Percentiles rank a stretch among this genome's conserved stretches.
Evolutionary conservation across 2,888 invertebrate genomes (phyloP).

Genomic region (Drosophila sordidula): DNA sequence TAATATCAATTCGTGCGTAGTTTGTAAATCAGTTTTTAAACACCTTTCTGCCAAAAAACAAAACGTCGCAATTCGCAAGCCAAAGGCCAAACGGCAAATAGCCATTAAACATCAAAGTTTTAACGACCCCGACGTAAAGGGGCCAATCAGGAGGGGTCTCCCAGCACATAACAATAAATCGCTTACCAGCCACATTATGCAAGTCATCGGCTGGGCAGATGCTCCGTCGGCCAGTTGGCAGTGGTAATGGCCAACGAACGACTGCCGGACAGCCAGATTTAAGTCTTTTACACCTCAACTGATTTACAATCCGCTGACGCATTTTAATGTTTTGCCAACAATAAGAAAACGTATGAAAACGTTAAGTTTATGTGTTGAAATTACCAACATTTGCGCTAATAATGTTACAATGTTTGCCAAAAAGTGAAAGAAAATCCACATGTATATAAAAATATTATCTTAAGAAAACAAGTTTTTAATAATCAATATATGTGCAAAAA

Average conservation of each 20-base stretch:
- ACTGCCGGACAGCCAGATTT: background rate
- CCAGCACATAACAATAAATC: slow-evolving; percentile 3
- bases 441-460: too few relatives aligned
- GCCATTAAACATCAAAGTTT: slow-evolving; percentile 19
- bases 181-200: slow-evolving; percentile 8
- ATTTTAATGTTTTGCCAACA: background rate
- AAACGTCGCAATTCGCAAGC: background rate
- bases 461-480: background rate
- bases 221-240: slow-evolving; percentile 2
- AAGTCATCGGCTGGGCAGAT: slow-evolving; percentile 18
- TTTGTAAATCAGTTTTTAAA: background rate
- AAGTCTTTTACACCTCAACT: slow-evolving; percentile 1
- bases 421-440: background rate
- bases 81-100: background rate
- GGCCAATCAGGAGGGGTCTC: background rate
- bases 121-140: slow-evolving; percentile 16
- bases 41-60: slow-evolving; percentile 1
- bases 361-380: background rate
- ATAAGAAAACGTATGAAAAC: background rate
- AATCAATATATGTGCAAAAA: too few relatives aligned
- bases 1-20: slow-evolving; percentile 15
- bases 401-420: background rate
- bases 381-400: background rate
- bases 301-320: slow-evolving; percentile 6
- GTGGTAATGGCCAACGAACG: slow-evolving; percentile 10